These are phyloP conservation scores for Syncerus caffer DNA, from an alignment of 2,797 vertebrate genomes.

Conservation along the genomic window DNA sequence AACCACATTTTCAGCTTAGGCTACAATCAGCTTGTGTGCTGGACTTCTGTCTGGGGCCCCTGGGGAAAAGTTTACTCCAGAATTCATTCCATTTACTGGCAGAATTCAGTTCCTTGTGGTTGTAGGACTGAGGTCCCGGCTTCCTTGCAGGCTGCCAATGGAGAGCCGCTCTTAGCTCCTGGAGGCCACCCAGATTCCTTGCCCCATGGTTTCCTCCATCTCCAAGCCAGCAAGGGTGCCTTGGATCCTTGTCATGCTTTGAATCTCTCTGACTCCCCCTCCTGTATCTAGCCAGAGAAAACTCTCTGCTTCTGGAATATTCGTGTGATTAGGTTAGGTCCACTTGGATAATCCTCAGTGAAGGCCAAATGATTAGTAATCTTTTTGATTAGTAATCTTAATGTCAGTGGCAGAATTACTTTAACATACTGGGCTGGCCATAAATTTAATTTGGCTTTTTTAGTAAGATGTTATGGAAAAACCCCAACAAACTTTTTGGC, in stretches of 20 bases:
- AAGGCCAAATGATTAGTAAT: neutral
- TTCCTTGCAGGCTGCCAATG: neutral
- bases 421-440: neutral
- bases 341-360: neutral
- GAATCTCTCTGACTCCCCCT: neutral
- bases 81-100: neutral
- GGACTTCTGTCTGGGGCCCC: neutral
- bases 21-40: neutral
- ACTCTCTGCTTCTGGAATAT: neutral
- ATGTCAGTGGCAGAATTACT: neutral
- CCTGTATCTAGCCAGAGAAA: neutral
- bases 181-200: neutral
- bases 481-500: neutral
- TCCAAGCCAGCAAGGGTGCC: neutral
- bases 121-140: neutral
- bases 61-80: neutral
- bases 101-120: neutral
- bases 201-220: neutral
- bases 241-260: neutral
- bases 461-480: neutral
- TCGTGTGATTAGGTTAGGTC: neutral
- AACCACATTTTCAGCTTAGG: neutral
- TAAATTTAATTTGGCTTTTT: neutral
- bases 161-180: neutral
- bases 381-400: neutral